These are phyloP conservation scores for Quiscalus mexicanus DNA, from an alignment of 2,113 vertebrate species.

Conservation along the genomic window DNA sequence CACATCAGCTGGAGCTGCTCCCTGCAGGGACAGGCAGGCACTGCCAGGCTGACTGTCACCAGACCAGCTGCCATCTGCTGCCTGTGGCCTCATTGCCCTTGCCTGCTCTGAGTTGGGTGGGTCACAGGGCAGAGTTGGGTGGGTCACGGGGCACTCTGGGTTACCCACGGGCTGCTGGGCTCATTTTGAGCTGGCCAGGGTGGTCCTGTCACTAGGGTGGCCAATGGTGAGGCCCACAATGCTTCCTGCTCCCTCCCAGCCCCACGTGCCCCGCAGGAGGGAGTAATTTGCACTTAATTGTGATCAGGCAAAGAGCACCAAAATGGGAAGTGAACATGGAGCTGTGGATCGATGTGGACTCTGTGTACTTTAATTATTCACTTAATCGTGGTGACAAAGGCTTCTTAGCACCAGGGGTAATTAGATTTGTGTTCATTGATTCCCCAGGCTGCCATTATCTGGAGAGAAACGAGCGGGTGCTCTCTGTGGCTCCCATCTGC, in stretches of 20 bases:
- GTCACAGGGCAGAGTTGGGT: neutral
- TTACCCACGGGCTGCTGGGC: neutral
- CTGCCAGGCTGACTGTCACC: neutral
- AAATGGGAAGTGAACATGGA: conserved; percentile 44
- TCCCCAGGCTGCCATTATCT: conserved; percentile 60
- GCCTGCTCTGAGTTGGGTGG: neutral
- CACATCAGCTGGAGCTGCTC: neutral
- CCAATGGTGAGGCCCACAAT: neutral
- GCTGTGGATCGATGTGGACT: conserved; percentile 56
- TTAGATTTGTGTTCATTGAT: conserved; percentile 78
- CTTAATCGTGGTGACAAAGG: conserved; percentile 81
- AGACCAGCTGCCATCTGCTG: neutral
- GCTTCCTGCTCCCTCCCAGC: neutral
- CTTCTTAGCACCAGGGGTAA: conserved; percentile 76
- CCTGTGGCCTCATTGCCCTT: fast-evolving
- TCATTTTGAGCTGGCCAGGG: fast-evolving
- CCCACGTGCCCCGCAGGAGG: neutral
- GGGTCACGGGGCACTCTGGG: neutral
- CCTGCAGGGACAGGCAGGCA: neutral
- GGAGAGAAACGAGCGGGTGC: neutral
- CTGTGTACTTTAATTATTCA: conserved; percentile 72
- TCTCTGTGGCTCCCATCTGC: neutral
- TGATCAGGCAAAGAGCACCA: conserved; percentile 52
- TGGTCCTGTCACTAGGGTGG: neutral
- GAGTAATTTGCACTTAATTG: conserved; percentile 66